Evolutionary conservation across 2,888 invertebrate species (phyloP).

Genomic region (Pherbina coryleti): DNA sequence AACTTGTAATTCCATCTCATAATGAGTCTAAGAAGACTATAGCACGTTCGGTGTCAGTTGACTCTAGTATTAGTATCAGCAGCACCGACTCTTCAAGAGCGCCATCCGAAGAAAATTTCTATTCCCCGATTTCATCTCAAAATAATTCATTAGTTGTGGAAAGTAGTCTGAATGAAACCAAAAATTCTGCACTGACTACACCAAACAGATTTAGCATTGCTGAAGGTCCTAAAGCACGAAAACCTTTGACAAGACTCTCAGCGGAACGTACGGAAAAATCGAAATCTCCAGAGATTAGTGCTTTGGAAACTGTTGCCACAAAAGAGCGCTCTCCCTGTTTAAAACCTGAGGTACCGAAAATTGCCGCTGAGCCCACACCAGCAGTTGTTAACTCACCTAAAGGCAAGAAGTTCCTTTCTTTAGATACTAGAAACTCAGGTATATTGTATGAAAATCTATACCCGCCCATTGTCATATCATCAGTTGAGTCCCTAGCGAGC

Average conservation of each 20-base stretch:
- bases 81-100: conserved; percentile 31
- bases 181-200: background rate
- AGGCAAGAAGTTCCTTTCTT: too few species aligned
- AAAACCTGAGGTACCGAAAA: background rate
- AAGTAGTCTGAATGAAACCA: background rate
- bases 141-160: conserved; percentile 49
- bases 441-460: too few species aligned
- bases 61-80: conserved; percentile 40
- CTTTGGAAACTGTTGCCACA: background rate
- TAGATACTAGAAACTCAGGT: too few species aligned
- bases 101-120: conserved; percentile 50
- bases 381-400: too few species aligned
- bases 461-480: background rate
- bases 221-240: conserved; percentile 55
- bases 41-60: conserved; percentile 40
- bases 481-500: conserved; percentile 30
- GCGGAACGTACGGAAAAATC: conserved; percentile 47
- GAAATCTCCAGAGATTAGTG: conserved; percentile 33
- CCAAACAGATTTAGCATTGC: background rate
- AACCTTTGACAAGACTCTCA: conserved; percentile 49
- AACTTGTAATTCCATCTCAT: background rate
- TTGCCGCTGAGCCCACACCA: background rate
- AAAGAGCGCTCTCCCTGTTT: background rate
- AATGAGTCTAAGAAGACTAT: background rate
- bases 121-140: conserved; percentile 54